Base-by-base conservation (phyloP, 2,797 vertebrate species). In the Acrossocheilus wenchowensis region DNA sequence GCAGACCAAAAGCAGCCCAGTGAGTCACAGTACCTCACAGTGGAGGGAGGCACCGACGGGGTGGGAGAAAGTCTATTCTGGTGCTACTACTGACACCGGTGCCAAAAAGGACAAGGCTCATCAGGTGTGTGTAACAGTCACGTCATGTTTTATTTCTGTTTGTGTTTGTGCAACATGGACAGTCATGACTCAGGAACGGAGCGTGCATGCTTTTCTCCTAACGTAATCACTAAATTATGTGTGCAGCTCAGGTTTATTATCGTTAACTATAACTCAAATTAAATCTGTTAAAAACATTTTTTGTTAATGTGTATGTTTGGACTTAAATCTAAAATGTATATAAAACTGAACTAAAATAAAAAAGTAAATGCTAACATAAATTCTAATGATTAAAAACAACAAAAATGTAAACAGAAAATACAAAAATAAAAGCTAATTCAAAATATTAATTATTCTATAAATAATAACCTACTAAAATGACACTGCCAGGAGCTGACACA, bases 61-160 rank as follows among this genome's bases (percentile, higher is more conserved):
- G 7, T 68, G 66, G 66, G 66, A 68, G 84, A 92, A 84, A 88
- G 36, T 79, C 75, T 89, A 93, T 21, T 93, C 68, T 89, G 86
- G 64, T 81, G 17, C 69, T 23, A 86, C 77, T 60, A 48, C 48
- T 48, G 60, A 64, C 68, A 87, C 82, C 34, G 11, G 64, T 30
- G 36, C 34, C 3, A 90, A 77, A 72, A 86, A 89, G 86, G 80
- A 90, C 4, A 64, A 23, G 23, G n/a, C 26, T 69, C 23, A 43
- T 82, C 91, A 94, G 88, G 91, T 93, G 60, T 83, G 82, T 85
- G 14, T 60, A 68, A 69, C 57, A 43, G n/a, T 69, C 39, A 74
- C 26, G 45, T 73, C 60, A 62, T 84, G 26, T 48, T 71, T 84
- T 69, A 84, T 80, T 66, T 78, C 26, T 10, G 39, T 75, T 41